phyloP scores from a whole-genome alignment of 2,113 vertebrate genomes.

The Sakesphorus luctuosus region DNA sequence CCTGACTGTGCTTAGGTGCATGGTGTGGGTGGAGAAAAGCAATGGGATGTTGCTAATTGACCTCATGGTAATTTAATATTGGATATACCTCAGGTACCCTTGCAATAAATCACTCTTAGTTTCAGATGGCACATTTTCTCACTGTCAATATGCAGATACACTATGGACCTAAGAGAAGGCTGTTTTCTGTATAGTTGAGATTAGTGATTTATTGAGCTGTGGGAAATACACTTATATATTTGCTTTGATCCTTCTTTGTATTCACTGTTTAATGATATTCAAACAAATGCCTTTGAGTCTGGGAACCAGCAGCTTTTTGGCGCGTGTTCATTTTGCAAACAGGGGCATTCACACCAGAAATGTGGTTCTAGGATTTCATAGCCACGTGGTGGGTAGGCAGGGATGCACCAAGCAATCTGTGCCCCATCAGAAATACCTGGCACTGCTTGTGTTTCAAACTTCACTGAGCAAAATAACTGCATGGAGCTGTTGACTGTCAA shows the following conservation, averaged over 20 bases:
- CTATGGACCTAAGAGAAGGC: not conserved
- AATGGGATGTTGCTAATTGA: not conserved
- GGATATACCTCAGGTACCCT: not conserved
- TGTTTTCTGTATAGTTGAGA: not conserved
- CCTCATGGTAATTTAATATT: not conserved
- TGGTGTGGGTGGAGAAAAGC: not conserved
- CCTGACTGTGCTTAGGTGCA: not conserved
- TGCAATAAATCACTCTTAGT: not conserved
- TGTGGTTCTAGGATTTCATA: not conserved
- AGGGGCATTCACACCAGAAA: constrained; percentile 35
- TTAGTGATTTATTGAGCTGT: not conserved
- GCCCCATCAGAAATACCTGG: constrained; percentile 34
- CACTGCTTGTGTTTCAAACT: not conserved
- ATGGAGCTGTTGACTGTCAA: constrained; percentile 35
- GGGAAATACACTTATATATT: constrained; percentile 8
- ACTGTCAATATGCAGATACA: not conserved
- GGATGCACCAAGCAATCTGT: not conserved
- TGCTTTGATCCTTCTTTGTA: constrained; percentile 28
- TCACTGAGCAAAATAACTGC: constrained; percentile 39
- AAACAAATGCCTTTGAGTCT: constrained; percentile 49
- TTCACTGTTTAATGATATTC: constrained; percentile 31
- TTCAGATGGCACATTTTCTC: constrained; percentile 4
- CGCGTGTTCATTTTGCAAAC: not conserved
- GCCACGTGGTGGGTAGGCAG: not conserved
- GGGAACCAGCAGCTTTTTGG: constrained; percentile 60